Conservation (phyloP, 2,113 vertebrate species). For the Strix aluco region DNA sequence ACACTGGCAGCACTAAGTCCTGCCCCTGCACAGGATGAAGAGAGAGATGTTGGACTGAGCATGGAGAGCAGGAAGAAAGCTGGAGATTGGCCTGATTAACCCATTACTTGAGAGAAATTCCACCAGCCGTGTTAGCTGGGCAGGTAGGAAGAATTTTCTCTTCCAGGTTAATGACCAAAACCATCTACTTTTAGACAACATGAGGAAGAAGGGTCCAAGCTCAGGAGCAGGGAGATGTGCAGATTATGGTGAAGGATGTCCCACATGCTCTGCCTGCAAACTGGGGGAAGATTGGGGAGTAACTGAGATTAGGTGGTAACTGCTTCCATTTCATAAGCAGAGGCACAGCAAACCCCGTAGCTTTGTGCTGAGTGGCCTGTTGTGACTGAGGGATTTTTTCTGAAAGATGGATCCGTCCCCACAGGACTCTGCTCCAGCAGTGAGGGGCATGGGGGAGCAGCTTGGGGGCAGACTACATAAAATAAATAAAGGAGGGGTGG, state of each 20-base stretch:
- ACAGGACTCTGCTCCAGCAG: neutral
- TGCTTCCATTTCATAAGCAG: neutral
- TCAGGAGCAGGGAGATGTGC: neutral
- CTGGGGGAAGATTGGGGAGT: accelerated
- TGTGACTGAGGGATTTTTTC: neutral
- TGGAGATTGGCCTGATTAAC: neutral
- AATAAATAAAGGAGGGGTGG: neutral
- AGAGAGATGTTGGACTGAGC: neutral
- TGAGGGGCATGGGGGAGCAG: neutral
- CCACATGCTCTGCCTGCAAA: neutral
- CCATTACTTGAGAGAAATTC: neutral
- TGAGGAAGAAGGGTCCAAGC: neutral
- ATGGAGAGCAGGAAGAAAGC: neutral
- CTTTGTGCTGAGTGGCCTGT: neutral
- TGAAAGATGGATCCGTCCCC: neutral
- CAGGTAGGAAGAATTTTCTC: neutral
- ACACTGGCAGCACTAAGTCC: neutral
- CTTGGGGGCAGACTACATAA: neutral
- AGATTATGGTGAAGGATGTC: neutral
- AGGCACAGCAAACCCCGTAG: neutral
- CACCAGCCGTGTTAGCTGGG: neutral
- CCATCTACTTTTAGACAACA: neutral
- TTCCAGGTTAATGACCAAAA: neutral
- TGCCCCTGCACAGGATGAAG: neutral
- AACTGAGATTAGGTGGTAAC: neutral